Conservation (phyloP, 2,113 vertebrate species). For the Columbina picui region DNA sequence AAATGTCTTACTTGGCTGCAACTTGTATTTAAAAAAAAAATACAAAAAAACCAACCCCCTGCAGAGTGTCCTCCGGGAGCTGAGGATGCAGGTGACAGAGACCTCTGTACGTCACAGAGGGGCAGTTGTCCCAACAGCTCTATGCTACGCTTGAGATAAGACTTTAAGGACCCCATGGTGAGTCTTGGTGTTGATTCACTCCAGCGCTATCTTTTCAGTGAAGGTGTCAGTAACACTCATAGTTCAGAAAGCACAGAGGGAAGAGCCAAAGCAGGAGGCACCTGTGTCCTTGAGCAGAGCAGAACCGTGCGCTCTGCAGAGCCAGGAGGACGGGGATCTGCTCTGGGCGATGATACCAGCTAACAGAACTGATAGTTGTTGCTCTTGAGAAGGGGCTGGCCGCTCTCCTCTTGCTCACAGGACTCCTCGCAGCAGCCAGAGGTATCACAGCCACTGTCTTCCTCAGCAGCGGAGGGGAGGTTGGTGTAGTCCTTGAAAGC, state of each 20-base stretch:
- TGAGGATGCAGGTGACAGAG: background rate
- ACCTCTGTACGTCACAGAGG: background rate
- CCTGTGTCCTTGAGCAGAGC: background rate
- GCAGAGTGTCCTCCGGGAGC: background rate
- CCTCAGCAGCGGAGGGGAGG: constrained; percentile 55
- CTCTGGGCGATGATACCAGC: background rate
- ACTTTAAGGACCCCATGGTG: background rate
- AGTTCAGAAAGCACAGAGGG: constrained; percentile 3
- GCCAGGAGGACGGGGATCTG: background rate
- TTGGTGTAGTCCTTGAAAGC: constrained; percentile 75
- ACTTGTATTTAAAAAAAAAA: background rate
- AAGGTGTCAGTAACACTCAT: background rate
- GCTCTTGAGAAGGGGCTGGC: constrained; percentile 87
- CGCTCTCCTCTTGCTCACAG: constrained; percentile 83
- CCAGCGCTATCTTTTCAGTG: background rate
- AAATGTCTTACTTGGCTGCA: background rate
- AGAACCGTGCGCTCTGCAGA: background rate
- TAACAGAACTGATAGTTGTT: constrained; percentile 97
- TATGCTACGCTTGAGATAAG: background rate
- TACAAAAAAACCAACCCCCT: background rate
- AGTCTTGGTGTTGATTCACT: background rate
- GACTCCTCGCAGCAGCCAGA: constrained; percentile 79
- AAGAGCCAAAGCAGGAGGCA: constrained; percentile 2
- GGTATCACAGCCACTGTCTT: constrained; percentile 77
- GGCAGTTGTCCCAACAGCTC: background rate